Percentiles rank a stretch among this genome's conserved stretches.
Evolutionary conservation across 1,140 invertebrate species (phyloP).

Genomic region (Triops longicaudatus): DNA sequence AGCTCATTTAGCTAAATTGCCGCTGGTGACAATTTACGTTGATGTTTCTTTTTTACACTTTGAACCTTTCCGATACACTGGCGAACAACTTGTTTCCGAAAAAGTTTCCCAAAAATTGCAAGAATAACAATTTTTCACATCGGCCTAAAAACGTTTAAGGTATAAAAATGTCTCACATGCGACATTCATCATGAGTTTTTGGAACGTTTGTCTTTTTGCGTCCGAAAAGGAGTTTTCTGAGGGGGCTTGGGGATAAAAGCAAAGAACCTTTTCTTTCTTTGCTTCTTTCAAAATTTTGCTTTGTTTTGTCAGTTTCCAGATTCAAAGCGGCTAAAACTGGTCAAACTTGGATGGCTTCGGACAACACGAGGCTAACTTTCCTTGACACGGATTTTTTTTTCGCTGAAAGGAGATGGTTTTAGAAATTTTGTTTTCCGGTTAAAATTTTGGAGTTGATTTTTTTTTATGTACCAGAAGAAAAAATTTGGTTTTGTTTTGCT

Average conservation of each 20-base stretch:
- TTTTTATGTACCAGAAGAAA: background rate
- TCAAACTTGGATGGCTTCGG: conserved; percentile 14
- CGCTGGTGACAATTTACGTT: background rate
- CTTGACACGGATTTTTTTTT: conserved; percentile 8
- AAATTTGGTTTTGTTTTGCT: background rate
- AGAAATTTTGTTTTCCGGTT: background rate
- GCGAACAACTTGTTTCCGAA: too few species aligned
- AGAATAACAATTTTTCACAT: background rate
- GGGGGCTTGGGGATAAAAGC: background rate
- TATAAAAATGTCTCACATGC: conserved; percentile 6
- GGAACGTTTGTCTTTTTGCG: background rate
- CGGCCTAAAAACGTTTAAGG: background rate
- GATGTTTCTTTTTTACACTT: too few species aligned
- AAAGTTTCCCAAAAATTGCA: too few species aligned
- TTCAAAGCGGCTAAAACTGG: conserved; percentile 10
- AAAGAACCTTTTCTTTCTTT: too few species aligned
- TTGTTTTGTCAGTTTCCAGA: background rate
- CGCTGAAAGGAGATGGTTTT: background rate
- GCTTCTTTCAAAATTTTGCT: background rate
- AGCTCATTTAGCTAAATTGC: background rate
- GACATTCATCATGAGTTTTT: background rate
- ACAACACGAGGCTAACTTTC: conserved; percentile 14
- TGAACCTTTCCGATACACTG: too few species aligned
- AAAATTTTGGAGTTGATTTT: background rate
- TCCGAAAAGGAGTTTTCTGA: background rate